Evolutionary conservation across 92 coral and sea anemone genomes (phyloP).

Genomic region (Porites rus): DNA sequence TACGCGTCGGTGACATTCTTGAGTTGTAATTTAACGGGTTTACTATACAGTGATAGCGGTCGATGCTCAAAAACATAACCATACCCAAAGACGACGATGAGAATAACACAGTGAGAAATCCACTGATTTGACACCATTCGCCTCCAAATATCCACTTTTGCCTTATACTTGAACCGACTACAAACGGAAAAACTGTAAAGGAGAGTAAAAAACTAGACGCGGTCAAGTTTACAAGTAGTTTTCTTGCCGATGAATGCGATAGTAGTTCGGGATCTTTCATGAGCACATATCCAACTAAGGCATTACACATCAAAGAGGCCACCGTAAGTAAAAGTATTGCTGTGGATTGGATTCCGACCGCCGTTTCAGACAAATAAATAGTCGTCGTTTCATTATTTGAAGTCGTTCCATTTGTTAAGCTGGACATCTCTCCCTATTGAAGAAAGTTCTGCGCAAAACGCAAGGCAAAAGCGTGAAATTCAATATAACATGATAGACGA

Average conservation of each 20-base stretch:
- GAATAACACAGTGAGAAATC: slow-evolving; percentile 81
- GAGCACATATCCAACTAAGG: slow-evolving; percentile 84
- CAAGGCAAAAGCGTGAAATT: slow-evolving; percentile 40
- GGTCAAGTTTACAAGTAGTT: slow-evolving; percentile 87
- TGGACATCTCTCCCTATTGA: slow-evolving; percentile 14
- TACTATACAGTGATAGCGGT: slow-evolving; percentile 94
- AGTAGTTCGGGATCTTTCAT: slow-evolving; percentile 74
- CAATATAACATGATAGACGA: slow-evolving; percentile 8
- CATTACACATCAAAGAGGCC: slow-evolving; percentile 80
- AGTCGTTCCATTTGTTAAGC: not conserved
- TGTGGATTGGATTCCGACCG: slow-evolving; percentile 67
- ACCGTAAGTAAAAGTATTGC: slow-evolving; percentile 71
- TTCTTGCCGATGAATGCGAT: slow-evolving; percentile 76
- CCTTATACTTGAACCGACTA: slow-evolving; percentile 73
- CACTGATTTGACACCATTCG: slow-evolving; percentile 85
- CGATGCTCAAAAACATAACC: slow-evolving; percentile 89
- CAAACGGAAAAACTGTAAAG: slow-evolving; percentile 83
- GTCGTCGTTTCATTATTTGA: not conserved
- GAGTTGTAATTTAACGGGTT: slow-evolving; percentile 86
- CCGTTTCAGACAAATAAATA: slow-evolving; percentile 15
- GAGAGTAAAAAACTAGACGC: slow-evolving; percentile 78
- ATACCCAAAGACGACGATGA: slow-evolving; percentile 79
- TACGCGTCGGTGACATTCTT: slow-evolving; percentile 83
- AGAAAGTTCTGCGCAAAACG: not conserved
- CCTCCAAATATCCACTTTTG: slow-evolving; percentile 86